Evolutionary conservation across 1,140 invertebrate species (phyloP), one percentile per base, ranked within the genome.

Genomic region (Rhopalosiphum maidis): DNA sequence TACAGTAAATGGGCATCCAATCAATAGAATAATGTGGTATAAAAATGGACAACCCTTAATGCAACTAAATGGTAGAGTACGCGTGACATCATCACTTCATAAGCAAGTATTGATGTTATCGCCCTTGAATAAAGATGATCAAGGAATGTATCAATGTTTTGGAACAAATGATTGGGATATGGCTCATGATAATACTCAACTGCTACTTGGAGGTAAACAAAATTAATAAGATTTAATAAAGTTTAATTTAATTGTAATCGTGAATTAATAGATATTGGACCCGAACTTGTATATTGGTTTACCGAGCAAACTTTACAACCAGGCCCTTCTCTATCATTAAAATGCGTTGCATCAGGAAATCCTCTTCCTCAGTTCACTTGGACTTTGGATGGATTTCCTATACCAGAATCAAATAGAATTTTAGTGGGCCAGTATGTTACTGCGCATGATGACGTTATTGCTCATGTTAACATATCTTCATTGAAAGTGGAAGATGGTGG

Each of bases 131-230:
- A 96, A 97, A 94, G 96, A 97, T 90, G 98, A 98, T 95, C 96
- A 97, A 94, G 98, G 98, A 8, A 97, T 98, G 96, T 99, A 98
- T 95, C 98, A 98, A 94, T 99, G 98, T 95, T 97, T 98, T 94
- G 98, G 97, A 7, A 97, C 96, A 94, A 98, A 98, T 94, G 97
- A 98, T 93, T 97, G 97, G 95, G 97, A 98, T 94, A 97, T 98
- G 95, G 97, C 97, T 41, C 97, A 98, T 95, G 97, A 97, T 1
- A 97, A 97, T 23, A 96, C 98, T 1, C 97, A 98, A 95, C 96
- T 98, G 21, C 96, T 97, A 94, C 96, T 99, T 94, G 98, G 98
- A 94, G 97, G 98, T 98, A 96, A 96, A 95, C 54, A 11, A 55
- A 54, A 54, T 82, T 41, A 91, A 77, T 77, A 46, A 86, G 37